Base-by-base conservation (phyloP, 2,888 invertebrate genomes). In the Plagiodera versicolora region DNA sequence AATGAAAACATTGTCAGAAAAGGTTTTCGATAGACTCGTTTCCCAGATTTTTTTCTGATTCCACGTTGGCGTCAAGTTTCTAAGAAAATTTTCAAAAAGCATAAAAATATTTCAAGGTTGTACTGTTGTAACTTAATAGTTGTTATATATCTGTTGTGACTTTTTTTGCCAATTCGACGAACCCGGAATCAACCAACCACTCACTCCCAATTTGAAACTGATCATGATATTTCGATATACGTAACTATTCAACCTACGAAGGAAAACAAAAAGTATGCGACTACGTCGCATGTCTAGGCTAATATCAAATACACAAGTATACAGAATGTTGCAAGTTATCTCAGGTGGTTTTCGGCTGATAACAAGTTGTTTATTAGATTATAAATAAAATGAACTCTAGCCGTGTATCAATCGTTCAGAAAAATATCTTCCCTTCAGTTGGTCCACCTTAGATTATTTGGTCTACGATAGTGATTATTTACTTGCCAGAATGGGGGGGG, bases 131-230 rank as follows among this genome's bases (percentile, higher is more conserved):
- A 79, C 79, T 75, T 80, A 78, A 74, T 80, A 80, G 80, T 81
- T 80, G 80, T 80, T 80, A 80, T 80, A 79, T 80, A 79, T 79
- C 78, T 80, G 80, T 81, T 80, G 80, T 80, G 79, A 80, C 79
- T 80, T 79, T 65, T 78, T 77, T 79, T 77, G 77, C 76, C 77
- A 77, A 76, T 77, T n/a, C 75, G 70, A 74, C 66, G 69, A 70
- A 68, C 67, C 69, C 66, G 67, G 72, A 74, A 71, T 71, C 69
- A 73, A 57, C 48, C 56, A 60, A 32, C 28, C 32, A 9, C 32
- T 32, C 11, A 2, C 32, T 14, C 39, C 11, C 11, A 39, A 60
- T 58, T 63, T 56, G 63, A 61, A 63, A 67, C 69, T 66, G 64
- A 70, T 65, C 67, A 75, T 74, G 74, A 79, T 56, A 61, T 76